Percentiles rank a stretch among this genome's conserved stretches.
phyloP scores from a whole-genome alignment of 2,888 invertebrate genomes.

The Meliscaeva auricollis region DNA sequence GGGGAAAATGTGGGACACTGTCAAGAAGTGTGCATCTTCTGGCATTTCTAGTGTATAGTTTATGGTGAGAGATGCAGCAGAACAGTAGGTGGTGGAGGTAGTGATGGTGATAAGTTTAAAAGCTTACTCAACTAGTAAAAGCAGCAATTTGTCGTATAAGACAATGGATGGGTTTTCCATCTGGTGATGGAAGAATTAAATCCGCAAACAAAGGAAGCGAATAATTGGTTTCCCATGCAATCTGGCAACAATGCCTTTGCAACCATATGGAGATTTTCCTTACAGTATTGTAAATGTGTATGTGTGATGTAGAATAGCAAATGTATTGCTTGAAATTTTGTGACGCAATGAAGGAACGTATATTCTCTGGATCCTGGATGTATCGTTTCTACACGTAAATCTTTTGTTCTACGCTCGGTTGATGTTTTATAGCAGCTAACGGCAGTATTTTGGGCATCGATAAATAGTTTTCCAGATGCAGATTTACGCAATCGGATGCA shows the following conservation, averaged over 20 bases:
- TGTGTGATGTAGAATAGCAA: background rate
- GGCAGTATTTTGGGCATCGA: constrained; percentile 17
- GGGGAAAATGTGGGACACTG: constrained; percentile 13
- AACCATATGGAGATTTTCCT: background rate
- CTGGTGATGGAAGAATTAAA: constrained; percentile 8
- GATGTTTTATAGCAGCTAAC: constrained; percentile 19
- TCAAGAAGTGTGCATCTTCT: constrained; percentile 10
- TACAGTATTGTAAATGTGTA: background rate
- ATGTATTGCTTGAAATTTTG: constrained; percentile 2
- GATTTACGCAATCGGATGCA: background rate
- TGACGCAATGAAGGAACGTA: background rate
- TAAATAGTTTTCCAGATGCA: constrained; percentile 16
- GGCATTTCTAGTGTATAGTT: constrained; percentile 15
- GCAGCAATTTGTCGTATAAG: constrained; percentile 46
- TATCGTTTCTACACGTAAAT: constrained; percentile 6
- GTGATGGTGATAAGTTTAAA: constrained; percentile 28
- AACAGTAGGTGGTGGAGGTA: background rate
- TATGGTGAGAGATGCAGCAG: background rate
- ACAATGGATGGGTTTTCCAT: constrained; percentile 24
- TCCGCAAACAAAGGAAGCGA: constrained; percentile 41
- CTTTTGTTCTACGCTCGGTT: constrained; percentile 18
- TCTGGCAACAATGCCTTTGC: constrained; percentile 16
- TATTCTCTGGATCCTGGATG: background rate
- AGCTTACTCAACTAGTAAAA: constrained; percentile 30
- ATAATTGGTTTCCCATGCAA: constrained; percentile 54